Conservation (phyloP, 2,113 vertebrate species). For the Sapajus apella region DNA sequence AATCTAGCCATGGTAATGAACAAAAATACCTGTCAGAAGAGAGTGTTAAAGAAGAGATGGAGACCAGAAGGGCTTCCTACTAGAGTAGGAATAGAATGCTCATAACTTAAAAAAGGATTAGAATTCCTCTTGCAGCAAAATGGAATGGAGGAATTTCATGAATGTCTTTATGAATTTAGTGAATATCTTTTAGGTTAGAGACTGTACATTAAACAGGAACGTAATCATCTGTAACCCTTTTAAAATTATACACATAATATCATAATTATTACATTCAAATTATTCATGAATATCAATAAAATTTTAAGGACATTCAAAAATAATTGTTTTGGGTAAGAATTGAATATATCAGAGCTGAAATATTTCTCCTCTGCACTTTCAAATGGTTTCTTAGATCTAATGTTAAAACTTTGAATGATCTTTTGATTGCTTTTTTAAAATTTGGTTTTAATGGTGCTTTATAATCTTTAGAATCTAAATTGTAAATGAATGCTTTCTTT, state of each 20-base stretch:
- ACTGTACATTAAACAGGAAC: neutral
- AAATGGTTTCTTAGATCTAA: neutral
- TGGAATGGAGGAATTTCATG: neutral
- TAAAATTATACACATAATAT: neutral
- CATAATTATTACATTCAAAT: neutral
- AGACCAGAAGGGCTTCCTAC: neutral
- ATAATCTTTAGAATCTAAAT: neutral
- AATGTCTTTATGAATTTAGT: neutral
- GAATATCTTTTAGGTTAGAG: neutral
- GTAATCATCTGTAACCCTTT: neutral
- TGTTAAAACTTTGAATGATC: neutral
- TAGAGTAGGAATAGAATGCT: neutral
- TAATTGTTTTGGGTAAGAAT: neutral
- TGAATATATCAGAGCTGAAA: neutral
- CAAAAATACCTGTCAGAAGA: neutral
- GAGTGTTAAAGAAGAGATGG: neutral
- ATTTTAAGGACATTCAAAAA: neutral
- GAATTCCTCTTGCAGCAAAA: neutral
- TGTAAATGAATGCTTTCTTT: constrained; percentile 9
- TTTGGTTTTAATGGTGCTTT: constrained; percentile 47
- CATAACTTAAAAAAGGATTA: neutral
- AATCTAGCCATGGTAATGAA: neutral
- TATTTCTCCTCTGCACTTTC: neutral
- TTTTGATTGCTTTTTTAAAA: neutral
- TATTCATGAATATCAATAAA: neutral